Conservation (phyloP, 2,888 invertebrate genomes). For the Atherix ibis region DNA sequence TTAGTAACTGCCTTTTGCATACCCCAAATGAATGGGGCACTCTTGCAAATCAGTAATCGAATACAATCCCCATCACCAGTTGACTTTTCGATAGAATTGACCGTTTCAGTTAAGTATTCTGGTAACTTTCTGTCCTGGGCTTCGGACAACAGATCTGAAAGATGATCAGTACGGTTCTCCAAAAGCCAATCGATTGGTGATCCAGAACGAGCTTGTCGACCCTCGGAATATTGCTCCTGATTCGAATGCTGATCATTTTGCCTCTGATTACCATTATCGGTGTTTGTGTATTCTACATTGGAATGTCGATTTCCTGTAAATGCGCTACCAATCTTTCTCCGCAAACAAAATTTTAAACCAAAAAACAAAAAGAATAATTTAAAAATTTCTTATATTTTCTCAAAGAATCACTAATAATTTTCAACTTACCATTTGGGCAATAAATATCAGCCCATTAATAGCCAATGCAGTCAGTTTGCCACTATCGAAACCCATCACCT, state of each 20-base stretch:
- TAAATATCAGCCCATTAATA: conserved; percentile 65
- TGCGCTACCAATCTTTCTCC: too few relatives aligned
- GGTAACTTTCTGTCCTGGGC: conserved; percentile 47
- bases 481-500: conserved; percentile 58
- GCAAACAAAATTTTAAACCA: too few relatives aligned
- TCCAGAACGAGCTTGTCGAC: conserved; percentile 19
- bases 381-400: too few relatives aligned
- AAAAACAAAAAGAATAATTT: too few relatives aligned
- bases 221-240: too few relatives aligned
- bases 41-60: conserved; percentile 58
- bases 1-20: conserved; percentile 53
- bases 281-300: too few relatives aligned
- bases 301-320: too few relatives aligned
- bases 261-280: too few relatives aligned
- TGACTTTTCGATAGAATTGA: conserved; percentile 37
- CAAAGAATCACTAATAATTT: too few relatives aligned
- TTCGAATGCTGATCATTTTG: too few relatives aligned
- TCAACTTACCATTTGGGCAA: conserved; percentile 76
- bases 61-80: conserved; percentile 51
- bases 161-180: conserved; percentile 40
- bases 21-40: conserved; percentile 55
- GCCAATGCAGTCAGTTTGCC: conserved; percentile 66
- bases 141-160: conserved; percentile 40
- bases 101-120: conserved; percentile 41
- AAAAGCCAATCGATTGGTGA: conserved; percentile 42